Conservation (phyloP, 2,797 vertebrate species). For the Sebastiscus tertius region DNA sequence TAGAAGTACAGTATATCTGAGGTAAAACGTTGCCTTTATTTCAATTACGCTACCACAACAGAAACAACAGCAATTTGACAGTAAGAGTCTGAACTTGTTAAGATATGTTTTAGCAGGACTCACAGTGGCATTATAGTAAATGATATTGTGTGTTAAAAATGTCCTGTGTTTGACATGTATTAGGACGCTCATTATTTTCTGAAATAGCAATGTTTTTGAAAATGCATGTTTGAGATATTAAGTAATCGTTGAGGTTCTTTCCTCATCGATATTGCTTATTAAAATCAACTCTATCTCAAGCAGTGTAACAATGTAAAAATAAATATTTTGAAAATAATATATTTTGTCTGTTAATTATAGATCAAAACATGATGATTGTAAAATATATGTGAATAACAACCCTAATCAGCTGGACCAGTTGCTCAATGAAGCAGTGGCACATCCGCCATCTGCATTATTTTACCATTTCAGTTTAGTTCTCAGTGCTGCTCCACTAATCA, state of each 20-base stretch:
- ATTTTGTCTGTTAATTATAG: neutral
- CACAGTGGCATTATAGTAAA: neutral
- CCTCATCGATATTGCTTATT: neutral
- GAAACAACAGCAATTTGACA: constrained; percentile 6
- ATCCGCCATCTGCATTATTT: constrained; percentile 7
- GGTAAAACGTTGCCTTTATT: constrained; percentile 15
- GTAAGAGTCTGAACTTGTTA: neutral
- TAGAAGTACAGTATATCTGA: neutral
- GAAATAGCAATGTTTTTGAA: neutral
- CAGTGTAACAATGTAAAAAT: neutral
- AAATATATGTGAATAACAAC: neutral
- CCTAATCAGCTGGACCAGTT: neutral
- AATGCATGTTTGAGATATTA: neutral
- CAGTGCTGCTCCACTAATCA: constrained; percentile 57
- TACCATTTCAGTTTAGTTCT: neutral
- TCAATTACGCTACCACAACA: neutral
- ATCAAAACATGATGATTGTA: neutral
- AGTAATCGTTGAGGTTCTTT: neutral
- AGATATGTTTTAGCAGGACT: neutral
- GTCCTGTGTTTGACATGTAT: neutral
- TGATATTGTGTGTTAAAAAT: neutral
- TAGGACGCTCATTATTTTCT: neutral
- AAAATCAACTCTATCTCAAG: neutral
- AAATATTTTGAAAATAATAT: neutral
- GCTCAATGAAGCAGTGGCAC: neutral